Percentiles rank a stretch among this genome's conserved stretches.
Conservation (phyloP, 2,797 vertebrate species). For the Macrochelys suwanniensis region DNA sequence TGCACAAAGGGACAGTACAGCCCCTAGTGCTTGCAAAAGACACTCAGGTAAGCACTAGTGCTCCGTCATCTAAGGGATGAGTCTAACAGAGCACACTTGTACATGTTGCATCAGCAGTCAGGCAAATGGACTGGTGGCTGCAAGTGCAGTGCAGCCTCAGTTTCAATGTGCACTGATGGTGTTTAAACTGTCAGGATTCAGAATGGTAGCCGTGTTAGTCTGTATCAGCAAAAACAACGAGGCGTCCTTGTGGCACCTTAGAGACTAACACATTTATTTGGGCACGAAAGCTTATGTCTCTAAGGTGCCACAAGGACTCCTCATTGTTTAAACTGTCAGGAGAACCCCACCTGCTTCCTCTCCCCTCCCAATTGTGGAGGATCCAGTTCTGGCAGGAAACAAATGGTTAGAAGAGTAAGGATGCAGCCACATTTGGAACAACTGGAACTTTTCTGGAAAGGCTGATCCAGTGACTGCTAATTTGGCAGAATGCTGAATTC, state of each 20-base stretch:
- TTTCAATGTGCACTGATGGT: constrained; percentile 28
- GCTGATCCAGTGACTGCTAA: constrained; percentile 19
- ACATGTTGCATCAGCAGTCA: neutral
- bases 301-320: too few relatives aligned
- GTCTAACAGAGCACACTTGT: constrained; percentile 32
- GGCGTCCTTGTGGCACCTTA: too few relatives aligned
- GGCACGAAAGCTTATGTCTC: too few relatives aligned
- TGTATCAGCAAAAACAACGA: too few relatives aligned
- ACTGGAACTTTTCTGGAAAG: constrained; percentile 40
- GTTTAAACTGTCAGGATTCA: too few relatives aligned
- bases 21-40: neutral
- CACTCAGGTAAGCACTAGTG: constrained; percentile 26
- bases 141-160: constrained; percentile 32
- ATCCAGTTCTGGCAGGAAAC: neutral
- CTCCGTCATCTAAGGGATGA: constrained; percentile 45
- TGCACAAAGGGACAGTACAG: constrained; percentile 31
- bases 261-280: too few relatives aligned
- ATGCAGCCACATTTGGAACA: neutral
- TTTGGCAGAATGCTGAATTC: constrained; percentile 11
- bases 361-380: neutral
- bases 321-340: neutral
- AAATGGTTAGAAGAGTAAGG: neutral
- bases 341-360: constrained; percentile 36
- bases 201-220: too few relatives aligned
- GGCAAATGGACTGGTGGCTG: constrained; percentile 58